Evolutionary conservation across 2,113 vertebrate genomes (phyloP).

Genomic region (Scopus umbretta): DNA sequence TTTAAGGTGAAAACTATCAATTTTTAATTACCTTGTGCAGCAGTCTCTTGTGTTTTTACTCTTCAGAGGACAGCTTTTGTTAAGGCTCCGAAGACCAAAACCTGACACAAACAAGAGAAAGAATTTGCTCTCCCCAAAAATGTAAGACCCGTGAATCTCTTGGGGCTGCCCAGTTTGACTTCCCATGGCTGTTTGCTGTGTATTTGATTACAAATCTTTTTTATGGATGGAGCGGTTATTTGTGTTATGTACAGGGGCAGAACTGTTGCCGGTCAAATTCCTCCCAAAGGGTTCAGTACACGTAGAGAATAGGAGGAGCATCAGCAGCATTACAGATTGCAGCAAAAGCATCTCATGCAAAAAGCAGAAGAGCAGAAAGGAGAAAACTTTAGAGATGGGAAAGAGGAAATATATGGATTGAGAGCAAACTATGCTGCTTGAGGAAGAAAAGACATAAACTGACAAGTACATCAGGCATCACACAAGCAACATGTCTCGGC

Average conservation of each 20-base stretch:
- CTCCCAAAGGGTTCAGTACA: constrained; percentile 18
- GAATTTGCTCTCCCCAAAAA: constrained; percentile 8
- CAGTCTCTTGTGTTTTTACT: neutral
- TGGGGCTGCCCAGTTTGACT: neutral
- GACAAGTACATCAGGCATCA: neutral
- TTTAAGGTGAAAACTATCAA: neutral
- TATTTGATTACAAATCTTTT: neutral
- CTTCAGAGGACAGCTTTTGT: constrained; percentile 10
- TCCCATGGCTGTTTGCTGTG: neutral
- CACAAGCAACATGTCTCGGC: constrained; percentile 66
- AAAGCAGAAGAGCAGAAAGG: neutral
- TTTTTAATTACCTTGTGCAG: neutral
- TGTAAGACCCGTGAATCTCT: neutral
- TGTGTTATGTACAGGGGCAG: neutral
- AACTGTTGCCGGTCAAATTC: neutral
- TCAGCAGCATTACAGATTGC: constrained; percentile 23
- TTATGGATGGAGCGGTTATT: neutral
- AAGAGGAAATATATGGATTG: neutral
- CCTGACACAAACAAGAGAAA: constrained; percentile 21
- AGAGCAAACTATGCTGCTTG: neutral
- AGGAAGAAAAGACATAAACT: neutral
- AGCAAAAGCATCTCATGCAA: neutral
- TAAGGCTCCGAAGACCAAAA: constrained; percentile 17
- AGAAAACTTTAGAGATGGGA: neutral
- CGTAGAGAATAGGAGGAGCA: constrained; percentile 60